A percentile compares a stretch with the other conserved stretches of the same genome.
These are phyloP conservation scores for Xestobium rufovillosum DNA, from an alignment of 2,888 invertebrate genomes.

Conservation along the genomic window DNA sequence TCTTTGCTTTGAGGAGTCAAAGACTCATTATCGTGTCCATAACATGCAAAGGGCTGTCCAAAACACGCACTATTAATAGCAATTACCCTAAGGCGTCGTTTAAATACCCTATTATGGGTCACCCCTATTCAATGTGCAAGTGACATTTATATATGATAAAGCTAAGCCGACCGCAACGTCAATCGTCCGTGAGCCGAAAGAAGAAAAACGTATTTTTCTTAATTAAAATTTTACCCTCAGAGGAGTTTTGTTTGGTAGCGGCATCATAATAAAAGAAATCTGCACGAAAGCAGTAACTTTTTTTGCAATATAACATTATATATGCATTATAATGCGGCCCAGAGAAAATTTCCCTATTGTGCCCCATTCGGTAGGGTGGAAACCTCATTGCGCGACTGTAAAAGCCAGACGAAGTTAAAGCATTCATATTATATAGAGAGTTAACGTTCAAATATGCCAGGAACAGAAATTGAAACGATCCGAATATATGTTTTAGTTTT, in stretches of 20 bases:
- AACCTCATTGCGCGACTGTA: conserved; percentile 35
- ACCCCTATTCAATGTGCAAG: conserved; percentile 33
- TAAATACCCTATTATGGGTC: conserved; percentile 36
- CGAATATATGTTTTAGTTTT: conserved; percentile 43
- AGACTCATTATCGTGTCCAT: conserved; percentile 41
- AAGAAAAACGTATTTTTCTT: too few relatives aligned
- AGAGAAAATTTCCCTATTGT: conserved; percentile 27
- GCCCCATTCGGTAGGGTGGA: conserved; percentile 29
- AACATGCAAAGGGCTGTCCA: conserved; percentile 41
- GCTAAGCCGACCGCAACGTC: too few relatives aligned
- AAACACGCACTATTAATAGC: conserved; percentile 41
- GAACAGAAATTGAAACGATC: conserved; percentile 45
- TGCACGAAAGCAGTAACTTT: conserved; percentile 33
- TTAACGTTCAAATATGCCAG: conserved; percentile 45
- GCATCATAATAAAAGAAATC: too few relatives aligned
- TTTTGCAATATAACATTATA: conserved; percentile 45
- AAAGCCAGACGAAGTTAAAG: conserved; percentile 41
- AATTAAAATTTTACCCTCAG: neutral
- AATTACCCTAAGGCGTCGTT: conserved; percentile 42
- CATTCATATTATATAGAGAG: conserved; percentile 45
- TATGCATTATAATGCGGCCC: conserved; percentile 44
- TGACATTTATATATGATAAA: conserved; percentile 39
- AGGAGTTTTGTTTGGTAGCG: neutral
- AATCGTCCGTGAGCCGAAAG: too few relatives aligned
- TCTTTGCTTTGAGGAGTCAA: conserved; percentile 32